These are phyloP conservation scores for Nycticorax nycticorax DNA, from an alignment of 2,113 vertebrate species.

Conservation along the genomic window DNA sequence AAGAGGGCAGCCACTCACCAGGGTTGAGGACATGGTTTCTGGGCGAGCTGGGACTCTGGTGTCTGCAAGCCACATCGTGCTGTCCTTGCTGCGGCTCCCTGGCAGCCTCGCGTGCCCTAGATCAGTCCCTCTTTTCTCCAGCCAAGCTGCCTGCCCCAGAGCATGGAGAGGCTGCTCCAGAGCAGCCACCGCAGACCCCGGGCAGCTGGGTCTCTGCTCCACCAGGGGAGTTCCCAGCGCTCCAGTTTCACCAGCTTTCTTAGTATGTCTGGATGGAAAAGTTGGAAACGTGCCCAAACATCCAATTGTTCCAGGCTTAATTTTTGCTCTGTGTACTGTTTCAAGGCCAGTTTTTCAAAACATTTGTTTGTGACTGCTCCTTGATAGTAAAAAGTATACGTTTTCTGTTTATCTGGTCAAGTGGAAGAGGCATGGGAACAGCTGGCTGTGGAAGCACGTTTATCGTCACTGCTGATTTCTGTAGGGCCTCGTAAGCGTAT, in stretches of 20 bases:
- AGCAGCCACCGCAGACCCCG: background rate
- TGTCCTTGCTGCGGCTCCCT: background rate
- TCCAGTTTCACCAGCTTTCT: background rate
- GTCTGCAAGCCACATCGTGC: background rate
- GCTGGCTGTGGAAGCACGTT: background rate
- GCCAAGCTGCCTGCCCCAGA: background rate
- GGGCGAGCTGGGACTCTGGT: background rate
- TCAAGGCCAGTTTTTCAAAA: background rate
- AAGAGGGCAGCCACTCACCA: background rate
- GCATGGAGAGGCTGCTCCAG: background rate
- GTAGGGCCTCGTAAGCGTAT: background rate
- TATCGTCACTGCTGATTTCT: background rate
- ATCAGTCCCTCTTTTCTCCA: background rate
- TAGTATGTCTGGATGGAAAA: background rate
- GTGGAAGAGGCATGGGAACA: background rate
- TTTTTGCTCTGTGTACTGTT: background rate
- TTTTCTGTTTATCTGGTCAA: background rate
- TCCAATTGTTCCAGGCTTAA: background rate
- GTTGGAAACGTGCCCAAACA: background rate
- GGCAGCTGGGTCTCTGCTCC: background rate
- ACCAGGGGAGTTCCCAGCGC: background rate
- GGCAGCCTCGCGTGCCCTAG: background rate
- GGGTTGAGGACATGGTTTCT: rapidly evolving
- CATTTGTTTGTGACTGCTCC: background rate
- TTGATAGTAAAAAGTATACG: background rate